phyloP scores from a whole-genome alignment of 2,888 invertebrate genomes.

The Lissocephala sabroskyi region DNA sequence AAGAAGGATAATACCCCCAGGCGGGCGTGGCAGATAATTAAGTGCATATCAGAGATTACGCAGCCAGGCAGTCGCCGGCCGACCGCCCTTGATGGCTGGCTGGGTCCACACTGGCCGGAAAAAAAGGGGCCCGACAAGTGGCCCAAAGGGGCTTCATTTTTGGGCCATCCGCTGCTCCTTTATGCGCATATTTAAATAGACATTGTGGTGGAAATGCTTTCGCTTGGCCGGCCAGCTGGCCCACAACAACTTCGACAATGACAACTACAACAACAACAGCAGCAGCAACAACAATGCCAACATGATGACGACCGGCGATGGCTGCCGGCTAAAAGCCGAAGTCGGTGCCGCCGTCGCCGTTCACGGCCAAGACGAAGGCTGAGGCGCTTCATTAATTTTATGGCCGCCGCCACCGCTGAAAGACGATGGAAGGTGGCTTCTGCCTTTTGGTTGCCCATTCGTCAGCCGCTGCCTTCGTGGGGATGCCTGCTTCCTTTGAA shows the following conservation, averaged over 20 bases:
- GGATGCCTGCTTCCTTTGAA: slow-evolving; percentile 39
- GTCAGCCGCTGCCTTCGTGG: slow-evolving; percentile 10
- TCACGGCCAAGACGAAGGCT: neutral
- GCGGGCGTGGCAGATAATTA: slow-evolving; percentile 49
- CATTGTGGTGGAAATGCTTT: slow-evolving; percentile 28
- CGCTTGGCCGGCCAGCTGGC: slow-evolving; percentile 5
- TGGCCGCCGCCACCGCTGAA: slow-evolving; percentile 26
- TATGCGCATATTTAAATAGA: slow-evolving; percentile 53
- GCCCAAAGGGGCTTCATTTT: neutral
- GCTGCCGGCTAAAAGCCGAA: slow-evolving; percentile 36
- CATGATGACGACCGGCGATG: slow-evolving; percentile 36
- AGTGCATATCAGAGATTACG: slow-evolving; percentile 60
- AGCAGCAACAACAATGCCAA: neutral
- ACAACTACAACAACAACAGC: slow-evolving; percentile 14
- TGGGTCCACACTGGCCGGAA: too few relatives aligned
- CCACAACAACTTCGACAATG: slow-evolving; percentile 17
- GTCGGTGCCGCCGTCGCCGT: slow-evolving; percentile 10
- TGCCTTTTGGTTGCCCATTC: slow-evolving; percentile 18
- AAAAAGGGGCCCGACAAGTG: neutral
- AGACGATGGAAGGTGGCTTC: too few relatives aligned
- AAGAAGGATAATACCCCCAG: slow-evolving; percentile 3
- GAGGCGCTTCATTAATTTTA: slow-evolving; percentile 60
- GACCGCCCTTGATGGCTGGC: too few relatives aligned
- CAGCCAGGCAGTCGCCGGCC: slow-evolving; percentile 10
- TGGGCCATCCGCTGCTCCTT: neutral